Conservation (phyloP, 2,797 vertebrate species). For the Agapornis canus region DNA sequence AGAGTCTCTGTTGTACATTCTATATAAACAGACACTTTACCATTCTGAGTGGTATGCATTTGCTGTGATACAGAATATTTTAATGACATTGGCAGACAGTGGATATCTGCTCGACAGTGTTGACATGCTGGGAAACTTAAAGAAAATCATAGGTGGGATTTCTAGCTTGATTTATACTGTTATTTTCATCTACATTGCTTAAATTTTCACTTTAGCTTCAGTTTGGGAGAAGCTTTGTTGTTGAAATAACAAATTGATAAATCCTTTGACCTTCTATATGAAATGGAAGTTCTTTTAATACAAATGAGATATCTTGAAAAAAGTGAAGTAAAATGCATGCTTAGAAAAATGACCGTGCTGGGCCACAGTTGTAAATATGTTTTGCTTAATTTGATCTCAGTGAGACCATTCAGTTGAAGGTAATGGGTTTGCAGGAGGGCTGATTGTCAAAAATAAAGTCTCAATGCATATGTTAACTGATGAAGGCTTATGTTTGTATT, state of each 20-base stretch:
- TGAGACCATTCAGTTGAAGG: neutral
- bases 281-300: constrained; percentile 1
- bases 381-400: constrained; percentile 11
- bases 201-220: neutral
- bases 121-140: neutral
- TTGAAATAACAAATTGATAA: neutral
- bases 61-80: neutral
- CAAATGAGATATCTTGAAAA: neutral
- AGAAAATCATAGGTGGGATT: neutral
- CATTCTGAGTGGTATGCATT: neutral
- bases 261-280: neutral
- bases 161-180: neutral
- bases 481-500: neutral
- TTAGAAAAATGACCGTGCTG: neutral
- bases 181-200: neutral
- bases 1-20: neutral
- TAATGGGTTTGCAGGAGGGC: neutral
- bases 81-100: neutral
- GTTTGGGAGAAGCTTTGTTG: neutral
- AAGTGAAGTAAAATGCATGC: neutral
- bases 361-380: neutral
- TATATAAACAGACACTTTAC: neutral
- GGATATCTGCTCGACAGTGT: neutral
- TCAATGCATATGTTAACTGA: neutral
- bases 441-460: neutral